phyloP scores from a whole-genome alignment of 2,113 vertebrate species.

The Psittacus erithacus region DNA sequence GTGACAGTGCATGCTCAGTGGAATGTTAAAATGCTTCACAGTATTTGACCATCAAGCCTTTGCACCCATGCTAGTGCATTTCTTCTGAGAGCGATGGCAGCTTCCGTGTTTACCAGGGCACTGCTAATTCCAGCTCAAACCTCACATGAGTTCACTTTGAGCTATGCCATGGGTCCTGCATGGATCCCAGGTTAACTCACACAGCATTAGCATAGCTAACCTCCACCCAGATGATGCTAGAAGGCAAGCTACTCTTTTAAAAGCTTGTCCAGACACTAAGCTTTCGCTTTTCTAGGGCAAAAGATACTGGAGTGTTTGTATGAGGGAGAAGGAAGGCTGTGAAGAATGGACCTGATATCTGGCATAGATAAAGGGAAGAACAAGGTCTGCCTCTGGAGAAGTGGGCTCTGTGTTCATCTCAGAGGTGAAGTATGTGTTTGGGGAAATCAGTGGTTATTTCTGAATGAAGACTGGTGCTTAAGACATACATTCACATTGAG shows the following conservation, averaged over 20 bases:
- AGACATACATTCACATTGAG: not conserved
- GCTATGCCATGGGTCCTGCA: not conserved
- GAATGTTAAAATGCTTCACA: not conserved
- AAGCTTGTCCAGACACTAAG: not conserved
- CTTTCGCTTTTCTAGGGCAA: not conserved
- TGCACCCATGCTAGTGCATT: accelerated
- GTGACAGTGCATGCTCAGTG: not conserved
- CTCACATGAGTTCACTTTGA: not conserved
- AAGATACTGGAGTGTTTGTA: not conserved
- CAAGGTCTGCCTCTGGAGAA: not conserved
- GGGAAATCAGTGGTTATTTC: not conserved
- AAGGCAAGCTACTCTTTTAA: not conserved
- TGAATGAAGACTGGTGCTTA: not conserved
- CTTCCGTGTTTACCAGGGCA: accelerated
- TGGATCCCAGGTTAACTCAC: not conserved
- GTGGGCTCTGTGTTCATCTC: not conserved
- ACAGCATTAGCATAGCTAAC: accelerated
- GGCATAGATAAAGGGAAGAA: not conserved
- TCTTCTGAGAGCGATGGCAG: not conserved
- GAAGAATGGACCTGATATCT: not conserved
- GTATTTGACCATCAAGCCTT: not conserved
- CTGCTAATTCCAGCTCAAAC: not conserved
- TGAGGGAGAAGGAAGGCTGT: not conserved
- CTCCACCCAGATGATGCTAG: accelerated
- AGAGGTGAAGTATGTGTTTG: not conserved